Conservation (phyloP, 2,113 vertebrate genomes). For the Pterophyllum scalare region DNA sequence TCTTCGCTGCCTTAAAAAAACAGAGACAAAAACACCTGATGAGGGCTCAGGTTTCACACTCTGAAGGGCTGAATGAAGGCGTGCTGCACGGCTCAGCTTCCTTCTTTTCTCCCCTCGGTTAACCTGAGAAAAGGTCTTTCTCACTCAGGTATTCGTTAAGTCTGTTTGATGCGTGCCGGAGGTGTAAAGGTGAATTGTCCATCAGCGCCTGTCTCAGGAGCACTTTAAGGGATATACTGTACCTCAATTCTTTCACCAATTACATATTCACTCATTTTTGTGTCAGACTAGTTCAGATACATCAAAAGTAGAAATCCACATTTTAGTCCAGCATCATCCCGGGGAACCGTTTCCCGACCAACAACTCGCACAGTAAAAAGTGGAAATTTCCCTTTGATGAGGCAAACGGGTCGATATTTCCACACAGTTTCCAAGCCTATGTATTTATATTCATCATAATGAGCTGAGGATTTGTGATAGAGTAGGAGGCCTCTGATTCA, state of each 20-base stretch:
- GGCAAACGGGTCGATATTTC: not conserved
- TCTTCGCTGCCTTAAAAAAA: not conserved
- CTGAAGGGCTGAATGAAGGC: not conserved
- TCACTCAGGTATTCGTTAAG: conserved; percentile 17
- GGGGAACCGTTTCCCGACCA: not conserved
- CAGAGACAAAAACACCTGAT: conserved; percentile 11
- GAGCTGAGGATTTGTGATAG: not conserved
- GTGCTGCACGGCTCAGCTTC: not conserved
- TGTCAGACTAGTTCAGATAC: not conserved
- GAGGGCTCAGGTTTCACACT: not conserved
- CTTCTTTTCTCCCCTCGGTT: not conserved
- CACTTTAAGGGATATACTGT: not conserved
- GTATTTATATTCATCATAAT: not conserved
- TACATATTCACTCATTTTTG: not conserved
- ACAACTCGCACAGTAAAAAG: not conserved
- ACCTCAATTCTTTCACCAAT: not conserved
- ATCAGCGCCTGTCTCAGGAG: conserved; percentile 1
- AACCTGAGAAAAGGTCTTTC: conserved; percentile 23
- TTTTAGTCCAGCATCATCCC: not conserved
- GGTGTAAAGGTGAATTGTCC: conserved; percentile 34
- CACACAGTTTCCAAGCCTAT: not conserved
- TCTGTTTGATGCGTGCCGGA: not conserved
- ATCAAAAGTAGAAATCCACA: not conserved
- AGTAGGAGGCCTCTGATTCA: not conserved
- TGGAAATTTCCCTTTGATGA: not conserved